A percentile compares a stretch with the other conserved stretches of the same genome.
Evolutionary conservation across 2,888 invertebrate genomes (phyloP).

Genomic region (Tridacna gigas): DNA sequence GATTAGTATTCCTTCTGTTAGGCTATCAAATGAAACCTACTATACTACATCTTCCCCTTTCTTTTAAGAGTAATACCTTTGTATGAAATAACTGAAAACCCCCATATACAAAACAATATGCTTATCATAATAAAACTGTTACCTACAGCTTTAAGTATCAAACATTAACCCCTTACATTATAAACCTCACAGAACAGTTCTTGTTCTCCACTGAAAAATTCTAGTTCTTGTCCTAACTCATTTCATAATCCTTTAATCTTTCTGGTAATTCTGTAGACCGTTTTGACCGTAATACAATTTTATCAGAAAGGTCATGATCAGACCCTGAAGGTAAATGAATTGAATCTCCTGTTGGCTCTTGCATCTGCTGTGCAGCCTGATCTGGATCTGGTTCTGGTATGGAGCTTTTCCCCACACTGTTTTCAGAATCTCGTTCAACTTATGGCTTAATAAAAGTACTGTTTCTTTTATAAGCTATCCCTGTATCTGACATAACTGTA

Average conservation of each 20-base stretch:
- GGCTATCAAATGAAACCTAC: not conserved
- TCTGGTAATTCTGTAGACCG: not conserved
- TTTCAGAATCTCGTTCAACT: not conserved
- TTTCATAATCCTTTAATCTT: conserved; percentile 1
- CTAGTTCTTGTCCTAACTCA: not conserved
- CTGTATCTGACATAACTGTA: not conserved
- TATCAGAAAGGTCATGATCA: not conserved
- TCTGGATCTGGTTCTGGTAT: not conserved
- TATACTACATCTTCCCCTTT: conserved; percentile 1
- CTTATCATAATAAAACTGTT: not conserved
- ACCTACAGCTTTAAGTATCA: not conserved
- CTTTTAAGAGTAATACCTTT: conserved; percentile 5
- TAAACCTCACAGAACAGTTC: not conserved
- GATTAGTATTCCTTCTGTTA: too few relatives aligned
- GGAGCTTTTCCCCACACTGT: not conserved
- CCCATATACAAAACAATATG: not conserved
- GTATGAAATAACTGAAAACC: not conserved
- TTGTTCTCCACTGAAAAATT: not conserved
- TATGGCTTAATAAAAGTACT: not conserved
- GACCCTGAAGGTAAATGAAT: not conserved
- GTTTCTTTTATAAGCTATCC: conserved; percentile 4
- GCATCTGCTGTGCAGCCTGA: not conserved
- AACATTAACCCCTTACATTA: not conserved
- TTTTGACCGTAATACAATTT: not conserved
- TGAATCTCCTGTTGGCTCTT: not conserved